Conservation (phyloP, 2,113 vertebrate species). For the Tragelaphus buxtoni region DNA sequence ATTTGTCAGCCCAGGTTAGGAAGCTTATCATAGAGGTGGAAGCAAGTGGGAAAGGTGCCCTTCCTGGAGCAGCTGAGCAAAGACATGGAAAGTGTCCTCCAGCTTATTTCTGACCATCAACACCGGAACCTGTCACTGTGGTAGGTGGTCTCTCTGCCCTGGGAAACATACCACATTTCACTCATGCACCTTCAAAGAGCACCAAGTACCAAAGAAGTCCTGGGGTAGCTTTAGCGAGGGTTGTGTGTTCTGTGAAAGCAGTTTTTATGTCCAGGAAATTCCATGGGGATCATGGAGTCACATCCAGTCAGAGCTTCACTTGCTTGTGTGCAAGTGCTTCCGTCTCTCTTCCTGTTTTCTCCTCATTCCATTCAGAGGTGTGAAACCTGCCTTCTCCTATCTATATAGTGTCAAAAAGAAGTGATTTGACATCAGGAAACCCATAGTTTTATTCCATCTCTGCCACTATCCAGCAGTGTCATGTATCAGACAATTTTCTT, state of each 20-base stretch:
- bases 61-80: not conserved
- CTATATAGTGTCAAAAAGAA: not conserved
- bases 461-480: not conserved
- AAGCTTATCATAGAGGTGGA: not conserved
- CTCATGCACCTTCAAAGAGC: not conserved
- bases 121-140: not conserved
- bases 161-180: not conserved
- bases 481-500: not conserved
- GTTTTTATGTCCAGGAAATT: not conserved
- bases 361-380: not conserved
- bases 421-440: not conserved
- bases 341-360: not conserved
- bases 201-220: not conserved
- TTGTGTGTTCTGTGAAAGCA: not conserved
- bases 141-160: not conserved
- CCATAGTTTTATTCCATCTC: not conserved
- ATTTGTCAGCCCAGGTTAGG: not conserved
- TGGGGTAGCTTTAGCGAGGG: not conserved
- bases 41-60: fast-evolving
- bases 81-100: not conserved
- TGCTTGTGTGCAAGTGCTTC: not conserved
- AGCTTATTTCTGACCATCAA: not conserved
- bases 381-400: not conserved
- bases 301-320: not conserved
- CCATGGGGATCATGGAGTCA: not conserved